These are phyloP conservation scores for Lycophotia porphyrea DNA, from an alignment of 2,888 invertebrate genomes.

Conservation along the genomic window DNA sequence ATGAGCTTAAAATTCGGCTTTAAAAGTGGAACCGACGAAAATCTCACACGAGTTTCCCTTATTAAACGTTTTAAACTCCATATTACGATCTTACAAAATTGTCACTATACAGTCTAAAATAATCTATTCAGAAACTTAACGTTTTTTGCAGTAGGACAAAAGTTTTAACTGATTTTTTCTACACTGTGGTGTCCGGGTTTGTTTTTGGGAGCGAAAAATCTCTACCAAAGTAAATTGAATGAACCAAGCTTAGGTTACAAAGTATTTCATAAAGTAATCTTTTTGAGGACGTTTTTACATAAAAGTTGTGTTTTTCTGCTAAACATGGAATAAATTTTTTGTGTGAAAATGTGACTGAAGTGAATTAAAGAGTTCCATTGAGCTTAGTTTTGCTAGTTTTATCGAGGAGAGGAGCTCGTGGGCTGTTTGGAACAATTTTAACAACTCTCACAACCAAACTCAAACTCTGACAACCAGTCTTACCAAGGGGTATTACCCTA, in stretches of 20 bases:
- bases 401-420: too few relatives aligned
- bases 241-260: conserved; percentile 38
- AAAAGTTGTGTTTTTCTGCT: neutral
- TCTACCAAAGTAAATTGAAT: conserved; percentile 39
- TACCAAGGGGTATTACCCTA: too few relatives aligned
- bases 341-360: neutral
- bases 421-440: too few relatives aligned
- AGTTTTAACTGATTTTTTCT: neutral
- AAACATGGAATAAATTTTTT: neutral
- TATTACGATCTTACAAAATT: conserved; percentile 67
- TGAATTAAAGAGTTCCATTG: neutral
- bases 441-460: too few relatives aligned
- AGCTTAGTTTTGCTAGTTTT: too few relatives aligned
- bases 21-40: conserved; percentile 40
- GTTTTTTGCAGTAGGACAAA: conserved; percentile 29
- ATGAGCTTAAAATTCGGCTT: conserved; percentile 39
- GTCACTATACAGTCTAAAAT: conserved; percentile 63
- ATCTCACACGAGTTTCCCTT: conserved; percentile 63
- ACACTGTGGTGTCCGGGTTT: conserved; percentile 53
- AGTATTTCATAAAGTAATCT: conserved; percentile 41
- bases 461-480: too few relatives aligned
- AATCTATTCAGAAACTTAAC: neutral
- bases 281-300: conserved; percentile 21
- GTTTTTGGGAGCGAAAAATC: conserved; percentile 35
- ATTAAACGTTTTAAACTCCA: conserved; percentile 74